These are phyloP conservation scores for Pedetes capensis DNA, from an alignment of 2,113 vertebrate species.

Conservation along the genomic window DNA sequence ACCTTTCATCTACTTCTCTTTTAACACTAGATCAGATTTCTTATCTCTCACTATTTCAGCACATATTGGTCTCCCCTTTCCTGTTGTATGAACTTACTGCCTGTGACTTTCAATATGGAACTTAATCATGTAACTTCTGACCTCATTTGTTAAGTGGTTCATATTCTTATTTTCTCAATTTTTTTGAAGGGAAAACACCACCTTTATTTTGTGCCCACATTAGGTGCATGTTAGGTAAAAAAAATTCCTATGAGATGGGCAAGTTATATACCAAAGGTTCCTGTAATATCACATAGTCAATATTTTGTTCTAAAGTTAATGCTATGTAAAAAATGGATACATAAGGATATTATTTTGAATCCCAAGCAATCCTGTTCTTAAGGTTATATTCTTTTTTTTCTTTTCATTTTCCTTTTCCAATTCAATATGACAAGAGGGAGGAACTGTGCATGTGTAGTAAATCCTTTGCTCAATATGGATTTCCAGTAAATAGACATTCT, in stretches of 20 bases:
- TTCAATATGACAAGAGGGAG: neutral
- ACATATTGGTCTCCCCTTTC: neutral
- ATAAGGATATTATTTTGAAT: conserved; percentile 24
- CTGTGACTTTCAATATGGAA: neutral
- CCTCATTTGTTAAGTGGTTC: neutral
- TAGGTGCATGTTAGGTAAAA: neutral
- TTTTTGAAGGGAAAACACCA: neutral
- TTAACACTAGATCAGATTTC: neutral
- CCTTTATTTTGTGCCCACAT: neutral
- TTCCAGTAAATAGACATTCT: conserved; percentile 67
- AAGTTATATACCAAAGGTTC: neutral
- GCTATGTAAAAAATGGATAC: neutral
- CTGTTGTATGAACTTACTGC: neutral
- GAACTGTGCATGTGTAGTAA: conserved; percentile 9
- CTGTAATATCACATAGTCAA: neutral
- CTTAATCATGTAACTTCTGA: neutral
- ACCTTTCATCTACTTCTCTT: neutral
- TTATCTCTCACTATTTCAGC: neutral
- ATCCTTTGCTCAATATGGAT: conserved; percentile 54
- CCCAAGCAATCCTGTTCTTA: neutral
- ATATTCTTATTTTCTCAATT: conserved; percentile 29
- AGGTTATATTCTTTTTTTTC: conserved; percentile 21
- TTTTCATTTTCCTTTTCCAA: conserved; percentile 46
- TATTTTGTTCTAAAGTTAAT: conserved; percentile 51
- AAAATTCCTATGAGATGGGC: neutral